Evolutionary conservation across 2,888 invertebrate genomes (phyloP).

Genomic region (Auanema freiburgensis): DNA sequence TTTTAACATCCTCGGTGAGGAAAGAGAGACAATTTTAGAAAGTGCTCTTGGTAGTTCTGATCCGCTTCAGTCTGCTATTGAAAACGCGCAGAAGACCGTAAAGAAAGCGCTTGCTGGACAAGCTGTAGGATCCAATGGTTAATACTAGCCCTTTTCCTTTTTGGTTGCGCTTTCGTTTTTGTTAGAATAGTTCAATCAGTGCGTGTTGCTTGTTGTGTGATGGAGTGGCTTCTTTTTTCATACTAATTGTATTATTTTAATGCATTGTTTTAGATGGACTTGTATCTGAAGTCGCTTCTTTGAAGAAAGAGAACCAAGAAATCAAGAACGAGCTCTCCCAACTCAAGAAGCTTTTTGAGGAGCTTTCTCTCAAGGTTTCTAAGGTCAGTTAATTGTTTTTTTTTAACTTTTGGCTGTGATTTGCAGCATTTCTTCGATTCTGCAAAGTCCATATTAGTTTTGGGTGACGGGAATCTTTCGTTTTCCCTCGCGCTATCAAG

Average conservation of each 20-base stretch:
- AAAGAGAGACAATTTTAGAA: constrained; percentile 5
- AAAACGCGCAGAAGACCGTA: constrained; percentile 19
- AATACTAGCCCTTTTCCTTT: constrained; percentile 6
- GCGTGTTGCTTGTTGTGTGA: constrained; percentile 4
- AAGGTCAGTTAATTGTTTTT: constrained; percentile 4
- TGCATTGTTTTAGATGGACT: constrained; percentile 3
- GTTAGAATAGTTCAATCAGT: constrained; percentile 4
- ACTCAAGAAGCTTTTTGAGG: constrained; percentile 33
- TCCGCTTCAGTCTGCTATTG: constrained; percentile 12
- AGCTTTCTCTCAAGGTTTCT: constrained; percentile 25
- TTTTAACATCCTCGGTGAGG: constrained; percentile 2
- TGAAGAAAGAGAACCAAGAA: constrained; percentile 33
- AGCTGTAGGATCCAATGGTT: constrained; percentile 18
- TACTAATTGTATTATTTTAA: neutral
- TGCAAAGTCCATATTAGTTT: constrained; percentile 29
- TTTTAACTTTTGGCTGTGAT: neutral
- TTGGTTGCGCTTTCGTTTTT: neutral
- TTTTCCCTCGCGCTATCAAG: constrained; percentile 36
- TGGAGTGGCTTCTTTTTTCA: neutral
- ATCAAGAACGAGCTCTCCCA: constrained; percentile 36
- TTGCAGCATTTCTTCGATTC: constrained; percentile 17
- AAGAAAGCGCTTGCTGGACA: constrained; percentile 18
- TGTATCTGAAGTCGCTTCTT: constrained; percentile 24
- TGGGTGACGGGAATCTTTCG: constrained; percentile 49
- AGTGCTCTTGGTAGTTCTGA: constrained; percentile 5